These are phyloP conservation scores for Conus canariensis DNA, from an alignment of 2,888 invertebrate species.

Conservation along the genomic window DNA sequence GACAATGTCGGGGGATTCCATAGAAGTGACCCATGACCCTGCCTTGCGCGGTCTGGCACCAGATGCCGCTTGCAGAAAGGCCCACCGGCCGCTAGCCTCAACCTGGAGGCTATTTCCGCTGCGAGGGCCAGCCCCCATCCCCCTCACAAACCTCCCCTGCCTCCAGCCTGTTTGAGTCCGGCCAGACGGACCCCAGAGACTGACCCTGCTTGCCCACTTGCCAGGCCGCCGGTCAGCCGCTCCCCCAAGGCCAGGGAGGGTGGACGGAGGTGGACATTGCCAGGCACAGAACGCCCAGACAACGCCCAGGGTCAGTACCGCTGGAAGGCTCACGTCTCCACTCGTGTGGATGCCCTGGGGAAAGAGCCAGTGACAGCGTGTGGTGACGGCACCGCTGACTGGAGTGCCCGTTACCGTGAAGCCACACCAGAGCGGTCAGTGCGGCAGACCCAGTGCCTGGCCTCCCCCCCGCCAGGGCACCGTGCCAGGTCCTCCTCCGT, in stretches of 20 bases:
- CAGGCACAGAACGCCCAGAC: no score
- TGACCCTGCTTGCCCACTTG: not conserved
- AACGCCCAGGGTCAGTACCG: not conserved
- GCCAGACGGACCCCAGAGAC: not conserved
- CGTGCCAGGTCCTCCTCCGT: not conserved
- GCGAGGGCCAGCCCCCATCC: not conserved
- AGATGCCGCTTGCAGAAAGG: not conserved
- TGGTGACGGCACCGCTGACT: no score
- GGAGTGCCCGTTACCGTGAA: no score
- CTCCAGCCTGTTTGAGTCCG: not conserved
- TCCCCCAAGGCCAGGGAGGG: no score
- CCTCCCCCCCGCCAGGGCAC: not conserved
- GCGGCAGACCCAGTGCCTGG: not conserved
- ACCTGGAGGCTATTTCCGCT: not conserved
- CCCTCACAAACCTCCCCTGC: not conserved
- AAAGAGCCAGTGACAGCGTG: no score
- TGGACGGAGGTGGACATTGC: no score
- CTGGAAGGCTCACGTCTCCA: not conserved
- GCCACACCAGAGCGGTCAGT: no score
- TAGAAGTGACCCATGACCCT: no score
- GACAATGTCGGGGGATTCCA: no score
- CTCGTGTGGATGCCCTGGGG: no score
- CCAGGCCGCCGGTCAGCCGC: not conserved
- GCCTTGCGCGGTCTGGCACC: no score
- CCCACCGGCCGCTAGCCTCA: not conserved